A percentile compares a stretch with the other conserved stretches of the same genome.
These are phyloP conservation scores for Ciconia maguari DNA, from an alignment of 2,113 vertebrate species.

Conservation along the genomic window DNA sequence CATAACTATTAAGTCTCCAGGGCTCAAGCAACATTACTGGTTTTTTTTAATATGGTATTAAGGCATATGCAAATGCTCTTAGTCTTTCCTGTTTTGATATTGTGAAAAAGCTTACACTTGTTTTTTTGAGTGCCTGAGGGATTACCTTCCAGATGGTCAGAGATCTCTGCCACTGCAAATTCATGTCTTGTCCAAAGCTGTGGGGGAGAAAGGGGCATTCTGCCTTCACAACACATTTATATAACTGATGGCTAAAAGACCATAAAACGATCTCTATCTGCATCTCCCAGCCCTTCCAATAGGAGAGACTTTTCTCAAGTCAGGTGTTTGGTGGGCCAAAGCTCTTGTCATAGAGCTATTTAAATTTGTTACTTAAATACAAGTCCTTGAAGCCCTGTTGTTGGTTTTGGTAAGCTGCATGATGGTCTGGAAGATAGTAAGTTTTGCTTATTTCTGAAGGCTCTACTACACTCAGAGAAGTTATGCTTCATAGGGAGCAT, in stretches of 20 bases:
- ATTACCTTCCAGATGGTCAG: slow-evolving; percentile 36
- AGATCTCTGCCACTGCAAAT: slow-evolving; percentile 33
- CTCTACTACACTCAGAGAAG: neutral
- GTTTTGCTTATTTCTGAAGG: neutral
- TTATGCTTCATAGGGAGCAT: neutral
- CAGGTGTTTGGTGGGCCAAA: neutral
- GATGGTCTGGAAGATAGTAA: neutral
- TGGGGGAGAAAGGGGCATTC: neutral
- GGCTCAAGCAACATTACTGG: neutral
- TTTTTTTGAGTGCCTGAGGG: neutral
- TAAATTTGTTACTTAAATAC: neutral
- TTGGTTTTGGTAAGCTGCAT: neutral
- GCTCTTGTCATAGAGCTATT: neutral
- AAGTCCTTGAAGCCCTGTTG: neutral
- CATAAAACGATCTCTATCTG: neutral
- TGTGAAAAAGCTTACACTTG: slow-evolving; percentile 21
- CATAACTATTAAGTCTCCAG: neutral
- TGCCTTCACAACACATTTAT: neutral
- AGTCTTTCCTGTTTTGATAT: neutral
- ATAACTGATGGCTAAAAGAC: neutral
- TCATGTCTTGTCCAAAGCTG: neutral
- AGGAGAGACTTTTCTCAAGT: neutral
- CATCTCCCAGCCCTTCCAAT: neutral
- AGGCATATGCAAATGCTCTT: slow-evolving; percentile 9
- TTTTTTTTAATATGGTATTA: neutral